A percentile compares a stretch with the other conserved stretches of the same genome.
Conservation (phyloP, 2,888 invertebrate genomes). For the Phorcus lineatus region DNA sequence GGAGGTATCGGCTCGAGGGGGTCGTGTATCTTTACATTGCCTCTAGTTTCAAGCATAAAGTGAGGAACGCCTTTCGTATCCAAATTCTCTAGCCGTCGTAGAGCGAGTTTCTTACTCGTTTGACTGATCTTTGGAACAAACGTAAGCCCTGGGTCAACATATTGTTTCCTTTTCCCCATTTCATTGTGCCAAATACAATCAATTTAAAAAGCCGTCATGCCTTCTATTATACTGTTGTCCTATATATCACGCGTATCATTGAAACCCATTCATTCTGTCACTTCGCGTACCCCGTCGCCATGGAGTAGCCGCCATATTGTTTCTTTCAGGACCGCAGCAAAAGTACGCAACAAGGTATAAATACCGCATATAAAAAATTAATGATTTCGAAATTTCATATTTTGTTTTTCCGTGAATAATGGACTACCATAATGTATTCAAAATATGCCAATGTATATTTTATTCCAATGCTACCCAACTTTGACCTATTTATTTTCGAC, state of each 20-base stretch:
- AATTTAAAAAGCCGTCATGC: slow-evolving; percentile 1
- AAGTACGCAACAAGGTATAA: too few species aligned
- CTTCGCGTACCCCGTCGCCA: slow-evolving; percentile 50
- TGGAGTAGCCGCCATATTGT: slow-evolving; percentile 62
- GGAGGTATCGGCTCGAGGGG: slow-evolving; percentile 53
- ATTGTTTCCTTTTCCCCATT: slow-evolving; percentile 58
- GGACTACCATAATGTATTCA: too few species aligned
- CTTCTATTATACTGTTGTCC: background rate
- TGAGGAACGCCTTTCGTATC: slow-evolving; percentile 50
- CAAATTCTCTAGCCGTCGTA: slow-evolving; percentile 46
- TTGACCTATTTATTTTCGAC: too few species aligned
- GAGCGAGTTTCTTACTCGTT: slow-evolving; percentile 58
- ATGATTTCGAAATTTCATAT: too few species aligned
- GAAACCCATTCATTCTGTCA: slow-evolving; percentile 6
- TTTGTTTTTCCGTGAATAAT: too few species aligned
- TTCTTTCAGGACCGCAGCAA: slow-evolving; percentile 33
- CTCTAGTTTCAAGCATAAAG: slow-evolving; percentile 60
- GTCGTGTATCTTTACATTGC: slow-evolving; percentile 44
- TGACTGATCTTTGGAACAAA: slow-evolving; percentile 60
- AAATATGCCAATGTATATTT: too few species aligned
- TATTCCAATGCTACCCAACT: too few species aligned
- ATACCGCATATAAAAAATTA: too few species aligned
- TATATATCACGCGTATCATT: slow-evolving; percentile 4
- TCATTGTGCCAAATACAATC: slow-evolving; percentile 37
- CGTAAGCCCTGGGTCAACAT: slow-evolving; percentile 48